Percentiles rank a stretch among this genome's conserved stretches.
phyloP scores from a whole-genome alignment of 2,888 invertebrate genomes.

The Heliconius charithonia region DNA sequence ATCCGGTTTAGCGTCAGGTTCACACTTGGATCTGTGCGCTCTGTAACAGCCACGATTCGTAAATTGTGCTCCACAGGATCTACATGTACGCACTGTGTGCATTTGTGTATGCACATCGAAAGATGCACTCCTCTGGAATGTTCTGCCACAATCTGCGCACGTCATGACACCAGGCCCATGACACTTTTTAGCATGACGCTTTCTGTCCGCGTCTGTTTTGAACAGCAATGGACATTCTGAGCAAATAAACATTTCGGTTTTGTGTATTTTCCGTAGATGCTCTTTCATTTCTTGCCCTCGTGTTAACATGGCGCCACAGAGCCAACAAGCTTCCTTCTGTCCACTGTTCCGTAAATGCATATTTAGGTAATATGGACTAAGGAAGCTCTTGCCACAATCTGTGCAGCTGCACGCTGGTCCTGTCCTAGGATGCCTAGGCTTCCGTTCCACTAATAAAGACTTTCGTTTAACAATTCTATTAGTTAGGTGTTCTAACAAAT shows the following conservation, averaged over 20 bases:
- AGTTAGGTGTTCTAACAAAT: conserved; percentile 58
- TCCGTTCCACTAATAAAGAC: conserved; percentile 47
- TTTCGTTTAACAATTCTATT: conserved; percentile 52
- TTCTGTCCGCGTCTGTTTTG: conserved; percentile 54
- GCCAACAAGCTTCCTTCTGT: conserved; percentile 67
- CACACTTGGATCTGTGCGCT: conserved; percentile 69
- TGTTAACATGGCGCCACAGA: conserved; percentile 61
- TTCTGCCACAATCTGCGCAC: conserved; percentile 69
- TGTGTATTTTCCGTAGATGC: conserved; percentile 61
- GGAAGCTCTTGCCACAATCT: conserved; percentile 69
- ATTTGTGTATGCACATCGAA: conserved; percentile 70
- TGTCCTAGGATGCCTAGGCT: conserved; percentile 49
- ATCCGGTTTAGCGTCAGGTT: conserved; percentile 71
- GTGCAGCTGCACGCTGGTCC: conserved; percentile 65
- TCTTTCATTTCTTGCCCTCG: conserved; percentile 64
- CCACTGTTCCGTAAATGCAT: conserved; percentile 72
- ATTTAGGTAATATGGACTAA: conserved; percentile 66
- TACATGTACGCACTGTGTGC: conserved; percentile 72
- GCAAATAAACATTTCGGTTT: conserved; percentile 57
- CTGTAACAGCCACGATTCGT: conserved; percentile 73
- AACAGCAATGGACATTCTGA: conserved; percentile 65
- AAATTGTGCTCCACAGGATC: conserved; percentile 69
- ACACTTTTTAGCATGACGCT: conserved; percentile 58
- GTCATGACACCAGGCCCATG: conserved; percentile 63
- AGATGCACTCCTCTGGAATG: conserved; percentile 62